Base-by-base conservation (phyloP, 2,797 vertebrate species). In the Mus spretus region DNA sequence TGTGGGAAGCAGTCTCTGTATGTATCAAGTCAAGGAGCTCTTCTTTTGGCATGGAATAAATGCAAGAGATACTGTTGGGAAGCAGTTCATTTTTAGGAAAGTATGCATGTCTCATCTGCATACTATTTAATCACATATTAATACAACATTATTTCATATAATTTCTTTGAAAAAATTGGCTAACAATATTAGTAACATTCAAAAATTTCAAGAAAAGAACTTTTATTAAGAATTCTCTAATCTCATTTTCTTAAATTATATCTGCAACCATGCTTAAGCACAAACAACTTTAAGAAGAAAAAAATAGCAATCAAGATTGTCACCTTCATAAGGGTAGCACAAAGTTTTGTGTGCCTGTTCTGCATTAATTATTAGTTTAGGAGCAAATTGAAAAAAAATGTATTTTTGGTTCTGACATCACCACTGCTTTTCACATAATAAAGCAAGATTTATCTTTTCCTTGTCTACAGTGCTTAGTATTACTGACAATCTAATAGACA, bases 401-500 rank as follows among this genome's bases (percentile, higher is more conserved):
- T 24, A 75, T 92, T 79, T 95, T 75, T 93, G 95, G 89, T 50
- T 93, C 8, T 70, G 90, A 70, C 3, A 75, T 89, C 70, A 37
- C 72, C 59, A 77, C 53, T 93, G 65, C 31, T 83, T 95, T 70
- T 65, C 0, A 20, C 81, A 94, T 47, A 94, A 90, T 87, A 57
- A 22, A 93, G 84, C 15, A 83, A 78, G 47, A 26, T 47, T 47
- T 75, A 40, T 72, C 70, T 20, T 72, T 72, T 96, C 2, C 97
- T 96, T 95, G 19, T 88, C 55, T 96, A 59, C 0, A 19, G 77
- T 81, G 26, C 19, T 15, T 63, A 90, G 37, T 59, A 93, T 94
- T 94, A 67, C 24, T 63, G 89, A 79, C 97, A 97, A 93, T 3
- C 28, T 92, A 63, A 59, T 88, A 96, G 50, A 89, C 81, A 91